Evolutionary conservation across 2,797 vertebrate genomes (phyloP).

Genomic region (Melanotaenia parkinsoni): DNA sequence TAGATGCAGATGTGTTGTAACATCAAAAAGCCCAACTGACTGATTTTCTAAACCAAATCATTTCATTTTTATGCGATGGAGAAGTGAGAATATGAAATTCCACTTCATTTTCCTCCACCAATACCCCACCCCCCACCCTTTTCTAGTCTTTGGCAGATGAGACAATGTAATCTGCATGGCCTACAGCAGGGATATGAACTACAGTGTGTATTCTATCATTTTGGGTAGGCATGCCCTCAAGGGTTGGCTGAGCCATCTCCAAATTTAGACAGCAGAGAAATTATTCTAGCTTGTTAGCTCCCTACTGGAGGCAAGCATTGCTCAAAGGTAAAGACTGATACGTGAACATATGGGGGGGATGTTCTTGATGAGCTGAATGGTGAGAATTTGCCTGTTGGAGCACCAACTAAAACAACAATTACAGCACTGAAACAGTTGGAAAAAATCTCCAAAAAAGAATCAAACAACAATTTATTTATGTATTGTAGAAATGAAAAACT

Average conservation of each 20-base stretch:
- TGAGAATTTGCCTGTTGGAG: neutral
- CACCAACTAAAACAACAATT: neutral
- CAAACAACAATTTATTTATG: neutral
- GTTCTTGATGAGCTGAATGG: neutral
- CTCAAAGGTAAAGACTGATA: conserved; percentile 15
- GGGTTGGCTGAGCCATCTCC: conserved; percentile 32
- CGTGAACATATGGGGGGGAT: conserved; percentile 12
- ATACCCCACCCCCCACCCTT: conserved; percentile 2
- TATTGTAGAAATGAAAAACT: neutral
- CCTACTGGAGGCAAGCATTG: conserved; percentile 11
- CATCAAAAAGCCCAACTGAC: conserved; percentile 7
- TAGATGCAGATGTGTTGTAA: conserved; percentile 17
- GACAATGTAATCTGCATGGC: conserved; percentile 23
- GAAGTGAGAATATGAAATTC: conserved; percentile 25
- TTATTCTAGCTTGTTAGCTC: conserved; percentile 31
- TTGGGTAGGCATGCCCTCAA: conserved; percentile 32
- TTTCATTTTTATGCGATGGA: conserved; percentile 5
- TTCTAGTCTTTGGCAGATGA: conserved; percentile 34
- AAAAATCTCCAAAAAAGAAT: neutral
- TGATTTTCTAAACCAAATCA: neutral
- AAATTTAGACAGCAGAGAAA: conserved; percentile 44
- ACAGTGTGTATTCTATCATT: conserved; percentile 23
- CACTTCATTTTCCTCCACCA: conserved; percentile 9
- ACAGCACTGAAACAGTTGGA: neutral
- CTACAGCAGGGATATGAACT: conserved; percentile 25